Base-by-base conservation (phyloP, 2,888 invertebrate species). In the Heliconius cydno region DNA sequence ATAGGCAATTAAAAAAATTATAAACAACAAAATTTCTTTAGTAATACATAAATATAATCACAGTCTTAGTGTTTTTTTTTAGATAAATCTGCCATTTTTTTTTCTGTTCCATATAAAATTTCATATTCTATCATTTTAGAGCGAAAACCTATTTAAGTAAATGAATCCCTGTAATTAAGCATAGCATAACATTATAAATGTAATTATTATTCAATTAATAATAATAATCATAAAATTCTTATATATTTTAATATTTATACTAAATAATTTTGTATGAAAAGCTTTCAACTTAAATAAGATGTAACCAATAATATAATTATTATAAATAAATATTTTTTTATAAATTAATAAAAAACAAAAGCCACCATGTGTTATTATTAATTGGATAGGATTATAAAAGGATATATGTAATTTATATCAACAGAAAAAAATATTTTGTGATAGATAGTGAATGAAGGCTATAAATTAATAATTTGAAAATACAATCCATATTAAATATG, bases 91-190 rank as follows among this genome's bases (percentile, higher is more conserved):
- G 34, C 60, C 73, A 73, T 73, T 73, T 60, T 70, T n/a, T 46
- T 77, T 75, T 74, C 46, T 73, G 34, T 75, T 25, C 38, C 13
- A n/a, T 72, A 57, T 4, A 73, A 34, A 73, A 15, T n/a, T n/a
- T 15, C 57, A 60, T 73, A 60, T 25, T n/a, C 70, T 70, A 68
- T 82, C 79, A 83, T 80, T 79, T 80, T 75, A 70, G 81, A 82
- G 80, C 70, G 82, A 81, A 83, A 83, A 82, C 81, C 70, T 80
- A 70, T 70, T 63, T 72, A 63, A 77, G 66, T 70, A 82, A 82
- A 78, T 73, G 46, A 75, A 57, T 78, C 76, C 68, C 72, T 76
- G 80, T 78, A 80, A 75, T 78, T 78, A 78, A 78, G 38, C 78
- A 73, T 73, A 80, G 76, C 73, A 34, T 46, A 70, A 34, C 7